These are phyloP conservation scores for Pemphigus obesinymphae DNA, from an alignment of 1,140 invertebrate species.

Conservation along the genomic window DNA sequence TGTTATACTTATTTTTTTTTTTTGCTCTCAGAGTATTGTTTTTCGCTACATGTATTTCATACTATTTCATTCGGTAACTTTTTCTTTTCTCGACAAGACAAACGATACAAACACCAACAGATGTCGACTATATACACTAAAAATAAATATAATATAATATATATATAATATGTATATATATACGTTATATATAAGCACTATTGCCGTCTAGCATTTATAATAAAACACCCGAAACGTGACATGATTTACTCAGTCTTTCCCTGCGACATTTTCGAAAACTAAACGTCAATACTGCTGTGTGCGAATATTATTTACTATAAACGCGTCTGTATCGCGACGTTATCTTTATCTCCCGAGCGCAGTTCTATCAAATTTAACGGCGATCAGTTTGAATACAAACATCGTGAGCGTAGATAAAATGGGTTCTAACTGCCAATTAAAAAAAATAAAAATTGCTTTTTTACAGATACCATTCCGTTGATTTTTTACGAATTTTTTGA, in stretches of 20 bases:
- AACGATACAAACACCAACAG: not conserved
- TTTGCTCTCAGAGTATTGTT: not conserved
- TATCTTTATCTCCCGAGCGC: not conserved
- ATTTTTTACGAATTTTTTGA: too few species aligned
- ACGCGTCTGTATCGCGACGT: not conserved
- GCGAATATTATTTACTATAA: not conserved
- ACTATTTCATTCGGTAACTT: not conserved
- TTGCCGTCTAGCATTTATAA: constrained; percentile 16
- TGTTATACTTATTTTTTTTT: too few species aligned
- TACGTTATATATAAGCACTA: too few species aligned
- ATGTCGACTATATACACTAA: too few species aligned
- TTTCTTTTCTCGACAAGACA: not conserved
- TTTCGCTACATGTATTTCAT: not conserved
- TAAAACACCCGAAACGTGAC: constrained; percentile 15
- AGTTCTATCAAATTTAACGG: not conserved
- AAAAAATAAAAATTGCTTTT: too few species aligned
- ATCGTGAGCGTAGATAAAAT: too few species aligned
- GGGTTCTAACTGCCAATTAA: too few species aligned
- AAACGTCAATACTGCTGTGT: not conserved
- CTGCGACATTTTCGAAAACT: not conserved
- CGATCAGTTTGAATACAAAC: too few species aligned
- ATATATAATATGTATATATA: too few species aligned
- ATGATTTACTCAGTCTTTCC: constrained; percentile 9
- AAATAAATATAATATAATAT: too few species aligned
- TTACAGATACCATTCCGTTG: too few species aligned